Evolutionary conservation across 1,140 invertebrate species (phyloP).

Genomic region (Hyles vespertilio): DNA sequence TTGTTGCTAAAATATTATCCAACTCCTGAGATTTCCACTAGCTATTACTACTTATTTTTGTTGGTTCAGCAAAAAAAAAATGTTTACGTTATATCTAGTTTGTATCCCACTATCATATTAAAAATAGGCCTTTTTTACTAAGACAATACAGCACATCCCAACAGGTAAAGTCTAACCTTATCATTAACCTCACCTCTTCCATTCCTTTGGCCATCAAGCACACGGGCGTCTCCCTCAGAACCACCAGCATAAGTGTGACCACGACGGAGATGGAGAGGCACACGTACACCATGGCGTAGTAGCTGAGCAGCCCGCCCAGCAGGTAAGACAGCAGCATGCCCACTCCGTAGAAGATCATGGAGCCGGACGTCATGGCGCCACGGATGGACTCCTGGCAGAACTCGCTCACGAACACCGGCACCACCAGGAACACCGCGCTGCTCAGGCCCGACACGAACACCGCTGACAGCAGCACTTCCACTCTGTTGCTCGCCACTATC

Average conservation of each 20-base stretch:
- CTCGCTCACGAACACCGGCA: conserved; percentile 43
- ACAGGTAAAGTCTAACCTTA: not conserved
- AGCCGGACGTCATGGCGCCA: conserved; percentile 39
- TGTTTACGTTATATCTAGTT: too few species aligned
- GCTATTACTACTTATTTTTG: too few species aligned
- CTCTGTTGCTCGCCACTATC: conserved; percentile 24
- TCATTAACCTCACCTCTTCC: conserved; percentile 33
- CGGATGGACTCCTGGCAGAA: conserved; percentile 47
- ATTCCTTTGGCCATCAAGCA: conserved; percentile 38
- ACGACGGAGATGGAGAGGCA: conserved; percentile 26
- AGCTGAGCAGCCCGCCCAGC: conserved; percentile 37
- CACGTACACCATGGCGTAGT: conserved; percentile 40
- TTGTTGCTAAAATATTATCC: too few species aligned
- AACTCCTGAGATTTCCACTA: too few species aligned
- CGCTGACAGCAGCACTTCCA: conserved; percentile 36
- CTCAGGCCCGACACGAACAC: conserved; percentile 44
- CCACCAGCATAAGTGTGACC: conserved; percentile 20
- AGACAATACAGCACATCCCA: not conserved
- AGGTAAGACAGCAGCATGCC: conserved; percentile 45
- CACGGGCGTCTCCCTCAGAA: conserved; percentile 44
- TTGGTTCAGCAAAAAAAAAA: too few species aligned
- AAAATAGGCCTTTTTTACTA: not conserved
- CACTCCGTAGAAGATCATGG: conserved; percentile 40
- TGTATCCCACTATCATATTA: too few species aligned
- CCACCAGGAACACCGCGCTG: conserved; percentile 31